Evolutionary conservation across 2,113 vertebrate species (phyloP).

Genomic region (Sinocyclocheilus maitianheensis): DNA sequence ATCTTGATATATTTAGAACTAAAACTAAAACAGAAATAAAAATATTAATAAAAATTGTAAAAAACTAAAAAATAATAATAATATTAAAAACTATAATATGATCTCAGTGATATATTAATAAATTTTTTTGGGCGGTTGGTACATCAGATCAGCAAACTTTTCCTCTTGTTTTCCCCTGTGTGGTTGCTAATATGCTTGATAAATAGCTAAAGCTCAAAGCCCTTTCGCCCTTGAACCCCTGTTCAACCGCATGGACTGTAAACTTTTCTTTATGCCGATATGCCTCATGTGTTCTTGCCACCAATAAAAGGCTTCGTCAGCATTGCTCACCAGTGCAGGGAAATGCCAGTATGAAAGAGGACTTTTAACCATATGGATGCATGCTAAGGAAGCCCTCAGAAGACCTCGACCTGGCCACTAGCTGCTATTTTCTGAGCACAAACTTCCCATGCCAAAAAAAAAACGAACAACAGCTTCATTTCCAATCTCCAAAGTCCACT

Average conservation of each 20-base stretch:
- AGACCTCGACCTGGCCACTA: not conserved
- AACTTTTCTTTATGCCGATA: not conserved
- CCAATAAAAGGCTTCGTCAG: conserved; percentile 13
- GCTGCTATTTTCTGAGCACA: not conserved
- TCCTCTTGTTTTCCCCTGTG: not conserved
- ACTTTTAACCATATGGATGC: conserved; percentile 19
- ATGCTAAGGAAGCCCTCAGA: not conserved
- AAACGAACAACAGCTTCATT: not conserved
- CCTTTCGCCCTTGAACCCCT: conserved; percentile 8
- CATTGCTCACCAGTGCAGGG: not conserved
- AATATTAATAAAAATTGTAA: too few species aligned
- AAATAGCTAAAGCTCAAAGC: not conserved
- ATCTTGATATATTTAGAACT: too few species aligned
- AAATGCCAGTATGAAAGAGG: not conserved
- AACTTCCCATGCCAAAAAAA: not conserved
- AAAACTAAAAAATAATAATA: too few species aligned
- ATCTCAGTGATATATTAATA: too few species aligned
- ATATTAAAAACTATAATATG: too few species aligned
- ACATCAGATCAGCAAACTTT: not conserved
- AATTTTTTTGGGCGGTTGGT: too few species aligned
- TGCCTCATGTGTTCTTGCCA: not conserved
- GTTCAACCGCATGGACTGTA: conserved; percentile 5
- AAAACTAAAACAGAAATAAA: too few species aligned
- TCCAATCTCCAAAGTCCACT: not conserved
- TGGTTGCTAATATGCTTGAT: not conserved